phyloP scores from a whole-genome alignment of 2,113 vertebrate genomes.

The Alligator sinensis region DNA sequence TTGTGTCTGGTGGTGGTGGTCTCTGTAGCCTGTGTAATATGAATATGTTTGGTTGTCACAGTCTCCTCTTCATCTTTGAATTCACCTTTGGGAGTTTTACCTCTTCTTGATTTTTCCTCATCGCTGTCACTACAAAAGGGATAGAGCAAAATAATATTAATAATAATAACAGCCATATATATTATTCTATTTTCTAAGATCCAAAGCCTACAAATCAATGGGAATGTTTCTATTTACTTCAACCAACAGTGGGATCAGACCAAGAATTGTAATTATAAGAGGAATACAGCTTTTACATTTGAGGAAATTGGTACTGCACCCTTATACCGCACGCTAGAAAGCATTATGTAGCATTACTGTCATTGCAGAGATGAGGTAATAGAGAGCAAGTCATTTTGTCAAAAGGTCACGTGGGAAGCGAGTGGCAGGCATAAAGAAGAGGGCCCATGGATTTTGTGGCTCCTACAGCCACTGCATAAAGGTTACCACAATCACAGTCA shows the following conservation, averaged over 20 bases:
- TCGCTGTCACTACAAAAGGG: slow-evolving; percentile 89
- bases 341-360: neutral
- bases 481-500: neutral
- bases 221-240: neutral
- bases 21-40: slow-evolving; percentile 94
- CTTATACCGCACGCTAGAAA: neutral
- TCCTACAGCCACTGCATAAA: too few relatives aligned
- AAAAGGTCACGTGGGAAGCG: neutral
- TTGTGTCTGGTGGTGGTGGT: slow-evolving; percentile 92
- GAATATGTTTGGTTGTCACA: slow-evolving; percentile 92
- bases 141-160: slow-evolving; percentile 56
- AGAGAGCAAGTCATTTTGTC: slow-evolving; percentile 24
- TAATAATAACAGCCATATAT: neutral
- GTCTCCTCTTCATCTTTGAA: slow-evolving; percentile 98
- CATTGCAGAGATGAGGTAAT: neutral
- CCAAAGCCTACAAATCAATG: neutral
- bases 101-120: slow-evolving; percentile 87
- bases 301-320: neutral
- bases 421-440: slow-evolving; percentile 27
- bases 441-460: neutral
- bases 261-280: neutral
- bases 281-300: neutral
- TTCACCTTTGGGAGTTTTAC: slow-evolving; percentile 86
- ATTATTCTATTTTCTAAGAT: neutral
- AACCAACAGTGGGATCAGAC: neutral